Evolutionary conservation across 2,888 invertebrate species (phyloP).

Genomic region (Villa cingulata): DNA sequence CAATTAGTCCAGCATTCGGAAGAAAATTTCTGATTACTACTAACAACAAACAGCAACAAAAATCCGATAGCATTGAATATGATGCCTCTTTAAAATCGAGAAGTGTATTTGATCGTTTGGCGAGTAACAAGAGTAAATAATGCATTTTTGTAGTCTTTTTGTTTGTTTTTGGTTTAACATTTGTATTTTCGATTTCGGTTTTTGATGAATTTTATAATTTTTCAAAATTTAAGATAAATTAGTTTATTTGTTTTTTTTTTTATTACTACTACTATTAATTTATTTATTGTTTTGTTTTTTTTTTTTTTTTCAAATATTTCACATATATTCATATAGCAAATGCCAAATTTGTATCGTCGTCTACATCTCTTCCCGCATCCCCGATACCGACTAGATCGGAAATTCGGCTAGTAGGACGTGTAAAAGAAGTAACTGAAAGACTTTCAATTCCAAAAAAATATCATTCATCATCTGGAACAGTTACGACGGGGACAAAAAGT

Average conservation of each 20-base stretch:
- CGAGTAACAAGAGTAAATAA: constrained; percentile 17
- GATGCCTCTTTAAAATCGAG: constrained; percentile 11
- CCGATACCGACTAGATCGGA: constrained; percentile 14
- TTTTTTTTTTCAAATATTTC: too few species aligned
- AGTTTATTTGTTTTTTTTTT: constrained; percentile 1
- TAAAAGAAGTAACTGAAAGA: constrained; percentile 36
- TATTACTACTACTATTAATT: too few species aligned
- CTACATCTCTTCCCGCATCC: constrained; percentile 3
- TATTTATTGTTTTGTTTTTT: too few species aligned
- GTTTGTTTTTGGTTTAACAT: too few species aligned
- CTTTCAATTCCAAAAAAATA: constrained; percentile 29
- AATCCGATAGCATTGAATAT: constrained; percentile 3
- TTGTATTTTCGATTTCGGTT: too few species aligned
- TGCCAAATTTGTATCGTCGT: constrained; percentile 2
- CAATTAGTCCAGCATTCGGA: constrained; percentile 13
- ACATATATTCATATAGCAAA: constrained; percentile 3
- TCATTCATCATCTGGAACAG: neutral
- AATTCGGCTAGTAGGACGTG: constrained; percentile 37
- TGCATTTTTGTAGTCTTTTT: constrained; percentile 14
- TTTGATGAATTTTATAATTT: neutral
- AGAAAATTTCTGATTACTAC: neutral
- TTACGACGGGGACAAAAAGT: too few species aligned
- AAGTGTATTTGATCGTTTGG: constrained; percentile 21
- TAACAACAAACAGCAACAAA: neutral
- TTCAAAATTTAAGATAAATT: neutral